phyloP scores from a whole-genome alignment of 2,888 invertebrate genomes.

The Orchesella flavescens region DNA sequence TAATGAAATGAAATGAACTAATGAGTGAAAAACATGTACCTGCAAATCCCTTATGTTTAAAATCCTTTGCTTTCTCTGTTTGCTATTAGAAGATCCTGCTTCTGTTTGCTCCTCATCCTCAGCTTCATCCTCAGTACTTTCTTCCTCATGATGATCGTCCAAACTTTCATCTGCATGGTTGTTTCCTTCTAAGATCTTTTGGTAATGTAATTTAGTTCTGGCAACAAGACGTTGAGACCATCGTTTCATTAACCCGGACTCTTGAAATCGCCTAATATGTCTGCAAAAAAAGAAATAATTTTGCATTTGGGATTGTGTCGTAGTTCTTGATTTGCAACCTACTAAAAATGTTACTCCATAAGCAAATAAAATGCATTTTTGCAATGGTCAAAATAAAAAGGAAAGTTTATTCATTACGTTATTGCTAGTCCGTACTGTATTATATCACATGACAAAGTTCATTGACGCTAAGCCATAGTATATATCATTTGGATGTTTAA shows the following conservation, averaged over 20 bases:
- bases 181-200: conserved; percentile 26
- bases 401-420: too few relatives aligned
- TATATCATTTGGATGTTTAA: too few relatives aligned
- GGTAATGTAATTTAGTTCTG: conserved; percentile 65
- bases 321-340: too few relatives aligned
- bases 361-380: not conserved
- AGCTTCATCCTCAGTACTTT: conserved; percentile 44
- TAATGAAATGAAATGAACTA: too few relatives aligned
- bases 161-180: conserved; percentile 28
- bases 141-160: conserved; percentile 45
- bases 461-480: too few relatives aligned
- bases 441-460: too few relatives aligned
- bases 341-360: not conserved
- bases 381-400: too few relatives aligned
- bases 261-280: conserved; percentile 70
- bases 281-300: conserved; percentile 43
- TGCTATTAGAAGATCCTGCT: conserved; percentile 38
- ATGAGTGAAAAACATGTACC: conserved; percentile 45
- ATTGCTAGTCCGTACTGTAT: too few relatives aligned
- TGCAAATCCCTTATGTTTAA: conserved; percentile 70
- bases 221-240: conserved; percentile 69
- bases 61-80: conserved; percentile 65
- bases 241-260: conserved; percentile 70
- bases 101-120: conserved; percentile 24
- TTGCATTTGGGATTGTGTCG: not conserved